Evolutionary conservation across 2,113 vertebrate species (phyloP), one percentile per base, ranked within the genome.

Genomic region (Phaethornis superciliosus): DNA sequence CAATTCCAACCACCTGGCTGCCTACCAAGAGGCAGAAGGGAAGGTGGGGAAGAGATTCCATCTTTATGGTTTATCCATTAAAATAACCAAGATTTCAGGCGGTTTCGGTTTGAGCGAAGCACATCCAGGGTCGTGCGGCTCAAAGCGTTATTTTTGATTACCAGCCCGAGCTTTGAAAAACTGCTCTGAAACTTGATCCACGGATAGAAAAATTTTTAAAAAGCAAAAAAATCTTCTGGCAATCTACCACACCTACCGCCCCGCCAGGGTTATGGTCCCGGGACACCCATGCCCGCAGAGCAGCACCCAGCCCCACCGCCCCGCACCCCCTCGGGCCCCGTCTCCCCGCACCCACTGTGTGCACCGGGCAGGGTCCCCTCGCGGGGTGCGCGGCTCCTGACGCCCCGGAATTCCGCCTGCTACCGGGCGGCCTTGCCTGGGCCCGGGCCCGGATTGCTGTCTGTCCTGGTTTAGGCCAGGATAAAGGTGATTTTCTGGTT

Each of bases 321-420:
- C 15, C 17, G 9, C 15, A 19, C 46, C 46, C 46, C 17, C 8
- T 18, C 46, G 8, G 12, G 46, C 56, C 33, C n/a, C 67, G 6
- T 23, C 26, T 6, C 22, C 20, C n/a, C 19, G 59, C 76, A 4
- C 27, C 49, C 51, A 6, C 4, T 4, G 32, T 52, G 40, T 28
- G 21, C 85, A 76, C 84, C 63, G 33, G 47, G 70, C 83, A 46
- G 56, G 79, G 71, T 94, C 93, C 88, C 51, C 79, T n/a, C 58
- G 89, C 33, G 65, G 87, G 88, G 60, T 3, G 37, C 28, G 0
- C 4, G 46, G 70, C 85, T 51, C 52, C 58, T 33, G 52, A 69
- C 44, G n/a, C 35, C 52, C 0, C 4, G 12, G 37, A 4, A 22
- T 26, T 7, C 51, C 12, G 21, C 63, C 63, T 13, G 44, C 7